Percentiles rank a stretch among this genome's conserved stretches.
phyloP scores from a whole-genome alignment of 1,140 invertebrate genomes.

The Brachionus angularis region DNA sequence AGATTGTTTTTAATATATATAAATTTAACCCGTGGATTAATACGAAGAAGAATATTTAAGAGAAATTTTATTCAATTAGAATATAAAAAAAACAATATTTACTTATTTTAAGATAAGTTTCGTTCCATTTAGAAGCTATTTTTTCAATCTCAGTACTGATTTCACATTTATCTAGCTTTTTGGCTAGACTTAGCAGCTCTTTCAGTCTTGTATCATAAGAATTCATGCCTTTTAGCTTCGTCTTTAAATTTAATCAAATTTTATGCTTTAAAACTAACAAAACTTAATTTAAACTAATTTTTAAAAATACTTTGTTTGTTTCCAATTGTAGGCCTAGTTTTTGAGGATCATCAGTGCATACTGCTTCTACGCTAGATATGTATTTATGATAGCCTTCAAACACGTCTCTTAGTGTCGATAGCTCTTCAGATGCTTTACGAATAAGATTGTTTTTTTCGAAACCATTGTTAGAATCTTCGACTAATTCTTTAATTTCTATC shows the following conservation, averaged over 20 bases:
- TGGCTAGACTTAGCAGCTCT: neutral
- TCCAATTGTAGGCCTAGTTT: conserved; percentile 7
- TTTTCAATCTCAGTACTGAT: conserved; percentile 32
- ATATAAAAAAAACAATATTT: too few species aligned
- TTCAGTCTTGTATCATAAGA: conserved; percentile 31
- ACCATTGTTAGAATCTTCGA: neutral
- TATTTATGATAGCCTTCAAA: conserved; percentile 32
- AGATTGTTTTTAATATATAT: too few species aligned
- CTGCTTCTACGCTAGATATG: conserved; percentile 1
- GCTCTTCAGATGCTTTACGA: neutral
- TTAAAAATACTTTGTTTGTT: conserved; percentile 26
- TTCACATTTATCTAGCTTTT: neutral
- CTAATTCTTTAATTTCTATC: neutral
- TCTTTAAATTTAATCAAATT: neutral
- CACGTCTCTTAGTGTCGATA: conserved; percentile 34
- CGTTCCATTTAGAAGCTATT: conserved; percentile 19
- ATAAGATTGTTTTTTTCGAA: neutral
- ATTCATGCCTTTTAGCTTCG: conserved; percentile 38
- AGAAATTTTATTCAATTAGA: too few species aligned
- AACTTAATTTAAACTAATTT: neutral
- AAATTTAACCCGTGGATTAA: too few species aligned
- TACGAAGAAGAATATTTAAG: too few species aligned
- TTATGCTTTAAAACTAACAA: neutral
- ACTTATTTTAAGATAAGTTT: conserved; percentile 37
- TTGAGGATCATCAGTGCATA: neutral